Evolutionary conservation across 2,113 vertebrate genomes (phyloP), one percentile per base, ranked within the genome.

Genomic region (Calyptommatus sinebrachiatus): DNA sequence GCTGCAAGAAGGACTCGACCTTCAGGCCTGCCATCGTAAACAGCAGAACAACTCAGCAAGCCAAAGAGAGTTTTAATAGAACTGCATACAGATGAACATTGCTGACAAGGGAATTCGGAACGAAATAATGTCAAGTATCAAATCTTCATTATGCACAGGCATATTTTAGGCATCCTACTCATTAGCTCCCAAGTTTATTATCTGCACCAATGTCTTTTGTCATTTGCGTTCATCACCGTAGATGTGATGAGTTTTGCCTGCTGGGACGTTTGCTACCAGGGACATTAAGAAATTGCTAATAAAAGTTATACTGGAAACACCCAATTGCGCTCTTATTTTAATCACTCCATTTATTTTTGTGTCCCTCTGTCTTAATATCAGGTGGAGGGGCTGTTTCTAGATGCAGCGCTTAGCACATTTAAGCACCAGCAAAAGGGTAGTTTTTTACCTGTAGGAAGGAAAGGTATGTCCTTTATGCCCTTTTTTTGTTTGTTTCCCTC

Each of bases 181-280:
- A 41, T 90, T 88, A 91, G 76, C 79, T 83, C 81, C 46, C 86
- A 88, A 85, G 79, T 71, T 85, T 87, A 72, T 79, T 71, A 73
- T 76, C 85, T 89, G 83, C 85, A 76, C 80, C 69, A 73, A 73
- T 84, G 65, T 85, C 81, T 84, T 73, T 81, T 66, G 82, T 87
- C 81, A 85, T 86, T 89, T 81, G 60, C 81, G 87, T 89, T 89
- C 88, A 89, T 89, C 82, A 85, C 76, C 67, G 57, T 61, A 35
- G 63, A n/a, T 78, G 78, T 89, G 89, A 90, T 18, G 53, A 84
- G 83, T 50, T 81, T 65, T 81, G 60, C 53, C 29, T 0, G 0
- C 79, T 85, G 84, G 87, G 74, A 68, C 67, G 71, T 82, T 83
- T 73, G 57, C 72, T 73, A 87, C 79, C 79, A 75, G 77, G 85